phyloP scores from a whole-genome alignment of 2,797 vertebrate species.

The Microctenopoma steveboyesi region DNA sequence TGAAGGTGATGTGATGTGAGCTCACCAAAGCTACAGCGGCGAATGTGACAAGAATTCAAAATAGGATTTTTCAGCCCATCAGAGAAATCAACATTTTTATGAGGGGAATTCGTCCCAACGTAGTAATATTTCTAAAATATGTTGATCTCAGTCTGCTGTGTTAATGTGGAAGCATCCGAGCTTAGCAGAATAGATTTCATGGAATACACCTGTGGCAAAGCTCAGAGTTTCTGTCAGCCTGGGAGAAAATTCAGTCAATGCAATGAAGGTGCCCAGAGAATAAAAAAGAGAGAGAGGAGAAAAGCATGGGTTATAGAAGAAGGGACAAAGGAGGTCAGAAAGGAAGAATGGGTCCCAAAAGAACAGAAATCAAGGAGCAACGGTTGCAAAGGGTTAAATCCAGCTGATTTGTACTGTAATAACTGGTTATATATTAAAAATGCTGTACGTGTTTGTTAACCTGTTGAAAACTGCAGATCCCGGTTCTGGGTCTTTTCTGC shows the following conservation, averaged over 20 bases:
- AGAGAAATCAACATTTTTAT: constrained; percentile 75
- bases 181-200: constrained; percentile 71
- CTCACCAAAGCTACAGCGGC: constrained; percentile 36
- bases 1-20: constrained; percentile 46
- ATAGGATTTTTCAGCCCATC: constrained; percentile 49
- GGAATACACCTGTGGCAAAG: constrained; percentile 50
- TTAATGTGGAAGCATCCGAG: constrained; percentile 66
- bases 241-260: constrained; percentile 50
- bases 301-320: neutral
- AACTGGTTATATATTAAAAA: too few species aligned
- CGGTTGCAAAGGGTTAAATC: too few species aligned
- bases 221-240: constrained; percentile 39
- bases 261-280: constrained; percentile 49
- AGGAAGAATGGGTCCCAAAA: neutral
- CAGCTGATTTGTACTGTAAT: too few species aligned
- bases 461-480: too few species aligned
- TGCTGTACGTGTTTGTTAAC: too few species aligned
- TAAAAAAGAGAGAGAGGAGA: neutral
- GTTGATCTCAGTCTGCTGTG: constrained; percentile 66
- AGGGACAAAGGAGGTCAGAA: neutral
- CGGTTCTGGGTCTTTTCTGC: too few species aligned
- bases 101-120: constrained; percentile 62
- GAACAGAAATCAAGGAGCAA: too few species aligned
- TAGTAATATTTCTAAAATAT: constrained; percentile 68
- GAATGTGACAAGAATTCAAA: constrained; percentile 46